These are phyloP conservation scores for Barnardius zonarius DNA, from an alignment of 2,113 vertebrate species.

Conservation along the genomic window DNA sequence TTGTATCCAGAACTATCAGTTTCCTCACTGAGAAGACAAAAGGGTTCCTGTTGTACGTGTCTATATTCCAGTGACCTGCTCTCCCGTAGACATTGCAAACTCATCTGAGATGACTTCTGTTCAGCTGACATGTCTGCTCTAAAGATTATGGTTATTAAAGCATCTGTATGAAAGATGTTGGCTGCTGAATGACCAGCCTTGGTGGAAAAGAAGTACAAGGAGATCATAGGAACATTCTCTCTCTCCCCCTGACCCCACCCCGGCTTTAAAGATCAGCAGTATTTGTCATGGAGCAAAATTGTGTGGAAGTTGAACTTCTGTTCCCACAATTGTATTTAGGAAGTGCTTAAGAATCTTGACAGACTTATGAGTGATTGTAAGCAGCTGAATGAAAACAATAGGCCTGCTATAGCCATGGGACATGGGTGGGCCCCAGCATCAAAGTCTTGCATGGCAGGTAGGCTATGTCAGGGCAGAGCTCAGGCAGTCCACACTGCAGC, in stretches of 20 bases:
- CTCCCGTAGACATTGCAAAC: neutral
- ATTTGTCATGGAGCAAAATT: constrained; percentile 36
- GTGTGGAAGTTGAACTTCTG: constrained; percentile 47
- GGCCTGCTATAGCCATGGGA: neutral
- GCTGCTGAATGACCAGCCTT: neutral
- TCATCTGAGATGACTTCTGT: neutral
- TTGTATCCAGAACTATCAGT: neutral
- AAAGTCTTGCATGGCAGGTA: neutral
- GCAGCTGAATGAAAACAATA: constrained; percentile 50
- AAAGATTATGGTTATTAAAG: neutral
- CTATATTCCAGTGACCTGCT: neutral
- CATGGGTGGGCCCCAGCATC: neutral
- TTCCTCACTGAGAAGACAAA: neutral
- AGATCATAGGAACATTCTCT: constrained; percentile 15
- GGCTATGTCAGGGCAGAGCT: neutral
- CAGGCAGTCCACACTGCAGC: fast-evolving
- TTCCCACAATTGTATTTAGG: constrained; percentile 63
- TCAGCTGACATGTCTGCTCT: neutral
- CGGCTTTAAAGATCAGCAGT: constrained; percentile 37
- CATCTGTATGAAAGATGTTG: neutral
- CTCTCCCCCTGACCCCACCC: neutral
- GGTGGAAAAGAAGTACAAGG: neutral
- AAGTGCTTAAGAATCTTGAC: constrained; percentile 51
- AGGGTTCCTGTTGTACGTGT: neutral
- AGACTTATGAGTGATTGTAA: constrained; percentile 60